These are phyloP conservation scores for Myotis myotis DNA, from an alignment of 2,797 vertebrate genomes.

Conservation along the genomic window DNA sequence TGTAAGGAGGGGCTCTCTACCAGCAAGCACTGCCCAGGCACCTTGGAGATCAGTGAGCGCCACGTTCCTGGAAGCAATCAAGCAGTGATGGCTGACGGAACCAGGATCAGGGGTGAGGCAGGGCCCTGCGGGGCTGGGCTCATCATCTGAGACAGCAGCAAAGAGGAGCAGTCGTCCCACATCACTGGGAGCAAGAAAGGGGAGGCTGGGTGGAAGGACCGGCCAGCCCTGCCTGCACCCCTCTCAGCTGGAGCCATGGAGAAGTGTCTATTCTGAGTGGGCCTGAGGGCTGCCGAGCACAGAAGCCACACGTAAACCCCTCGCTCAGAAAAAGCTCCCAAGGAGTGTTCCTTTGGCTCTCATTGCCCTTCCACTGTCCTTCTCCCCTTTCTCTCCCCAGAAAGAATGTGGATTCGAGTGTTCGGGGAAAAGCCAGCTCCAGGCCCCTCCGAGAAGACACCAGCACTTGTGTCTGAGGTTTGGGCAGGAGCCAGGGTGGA, in stretches of 20 bases:
- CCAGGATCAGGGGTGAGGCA: background rate
- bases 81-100: background rate
- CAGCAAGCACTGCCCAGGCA: background rate
- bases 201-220: background rate
- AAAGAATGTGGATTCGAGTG: slow-evolving; percentile 47
- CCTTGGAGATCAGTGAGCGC: background rate
- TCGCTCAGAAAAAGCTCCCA: background rate
- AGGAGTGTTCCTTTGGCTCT: background rate
- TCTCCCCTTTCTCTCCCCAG: background rate
- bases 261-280: background rate
- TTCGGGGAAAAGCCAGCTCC: slow-evolving; percentile 44
- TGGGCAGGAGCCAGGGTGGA: slow-evolving; percentile 69
- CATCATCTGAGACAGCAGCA: background rate
- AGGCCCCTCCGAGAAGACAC: slow-evolving; percentile 48
- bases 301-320: background rate
- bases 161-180: background rate
- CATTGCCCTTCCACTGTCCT: background rate
- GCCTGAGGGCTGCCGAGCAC: background rate
- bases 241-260: background rate
- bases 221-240: background rate
- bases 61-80: background rate
- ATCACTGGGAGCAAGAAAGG: background rate
- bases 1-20: background rate
- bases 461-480: slow-evolving; percentile 63
- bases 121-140: background rate